Evolutionary conservation across 2,797 vertebrate genomes (phyloP), one percentile per base, ranked within the genome.

Genomic region (Lindbergichthys nudifrons): DNA sequence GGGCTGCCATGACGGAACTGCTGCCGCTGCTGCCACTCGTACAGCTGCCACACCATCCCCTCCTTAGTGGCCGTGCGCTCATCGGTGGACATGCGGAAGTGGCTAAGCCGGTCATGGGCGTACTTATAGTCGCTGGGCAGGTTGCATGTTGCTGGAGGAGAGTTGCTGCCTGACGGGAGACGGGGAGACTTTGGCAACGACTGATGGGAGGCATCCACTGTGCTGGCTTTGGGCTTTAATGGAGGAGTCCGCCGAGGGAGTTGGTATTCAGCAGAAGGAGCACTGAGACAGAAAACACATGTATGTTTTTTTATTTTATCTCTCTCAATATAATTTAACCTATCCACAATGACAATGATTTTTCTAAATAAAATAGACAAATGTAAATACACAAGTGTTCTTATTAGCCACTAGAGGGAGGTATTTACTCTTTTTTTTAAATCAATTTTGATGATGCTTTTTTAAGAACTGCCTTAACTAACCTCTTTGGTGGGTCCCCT

Each of bases 1-100:
- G 98, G 97, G 90, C 97, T 98, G 79, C 98, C 98, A 0, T 99
- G 98, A 32, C 97, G 97, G 89, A 98, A 99, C 77, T 98, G 97
- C 89, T 98, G 98, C 50, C 98, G 93, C 92, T 99, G 98, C 89
- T 99, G 98, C 98, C 98, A 99, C 90, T 99, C 98, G 0, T 98
- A 99, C 0, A 99, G 95, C 93, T 98, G 98, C 98, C 98, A 99
- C 81, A 99, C 98, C 61, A 96, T 98, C 62, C 98, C 98, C 16
- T 99, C 97, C 84, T 97, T 97, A 56, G 93, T 96, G 14, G 97
- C 97, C 83, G 96, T 87, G 10, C 98, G 96, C 74, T 99, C 98
- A 64, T 98, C 96, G 0, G 95, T 96, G 15, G 97, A 98, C 98
- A 99, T 99, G 87, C 97, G 97, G 89, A 98, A 95, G 93, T 99